Evolutionary conservation across 2,113 vertebrate species (phyloP), one percentile per base, ranked within the genome.

Genomic region (Stegostoma tigrinum): DNA sequence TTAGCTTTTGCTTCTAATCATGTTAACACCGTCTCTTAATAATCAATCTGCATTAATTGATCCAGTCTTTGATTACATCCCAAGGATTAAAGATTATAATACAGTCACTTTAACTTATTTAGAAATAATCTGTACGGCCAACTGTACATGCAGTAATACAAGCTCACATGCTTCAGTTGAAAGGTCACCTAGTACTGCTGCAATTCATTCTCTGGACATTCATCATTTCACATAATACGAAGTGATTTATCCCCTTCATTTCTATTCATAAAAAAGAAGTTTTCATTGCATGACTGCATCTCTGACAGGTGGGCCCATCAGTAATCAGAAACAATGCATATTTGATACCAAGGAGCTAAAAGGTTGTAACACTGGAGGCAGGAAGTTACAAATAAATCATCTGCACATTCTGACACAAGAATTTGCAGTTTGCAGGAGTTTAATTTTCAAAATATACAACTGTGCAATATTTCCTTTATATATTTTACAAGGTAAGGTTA

Each of bases 271-370:
- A 95, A 48, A 12, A 61, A 55, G 30, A 30, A 89, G n/a, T 93
- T 66, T 93, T 66, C 61, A 93, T 93, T 66, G 89, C 66, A 64
- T 19, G 89, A 67, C 64, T 64, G 64, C 64, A 93, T 19, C 61
- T 93, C 34, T n/a, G n/a, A 93, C 89, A 66, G 89, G 89, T 93
- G 61, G 89, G 34, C 89, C 61, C 55, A 93, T n/a, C 89, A 93
- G 30, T 93, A 66, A 66, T 93, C 19, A 93, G 89, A 93, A 66
- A 93, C 61, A 93, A 93, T 93, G 34, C 89, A 93, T 38, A 93
- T 93, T 38, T 93, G 89, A 93, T n/a, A 91, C 38, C 89, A 42
- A 19, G 64, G 61, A 93, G 55, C 89, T 66, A 93, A 17, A 93
- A 93, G 89, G 89, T 66, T 66, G 61, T 93, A 67, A 67, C 89